phyloP scores from a whole-genome alignment of 2,113 vertebrate species.

The Guaruba guarouba region DNA sequence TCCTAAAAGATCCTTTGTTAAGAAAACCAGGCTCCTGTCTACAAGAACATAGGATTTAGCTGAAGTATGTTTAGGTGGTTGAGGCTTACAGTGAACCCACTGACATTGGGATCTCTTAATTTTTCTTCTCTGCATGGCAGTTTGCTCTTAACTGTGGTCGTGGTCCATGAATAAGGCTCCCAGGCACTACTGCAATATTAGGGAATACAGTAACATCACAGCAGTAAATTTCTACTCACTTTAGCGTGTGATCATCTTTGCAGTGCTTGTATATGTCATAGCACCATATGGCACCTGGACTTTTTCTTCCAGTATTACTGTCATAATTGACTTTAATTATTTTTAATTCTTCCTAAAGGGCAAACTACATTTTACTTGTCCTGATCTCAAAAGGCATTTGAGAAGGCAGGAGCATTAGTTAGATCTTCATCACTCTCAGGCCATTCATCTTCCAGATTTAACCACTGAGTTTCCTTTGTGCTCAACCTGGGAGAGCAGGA shows the following conservation, averaged over 20 bases:
- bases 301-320: not conserved
- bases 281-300: not conserved
- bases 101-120: not conserved
- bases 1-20: not conserved
- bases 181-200: not conserved
- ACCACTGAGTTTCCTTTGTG: not conserved
- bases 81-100: not conserved
- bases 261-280: not conserved
- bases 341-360: conserved; percentile 6
- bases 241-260: not conserved
- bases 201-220: not conserved
- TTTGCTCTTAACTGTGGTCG: not conserved
- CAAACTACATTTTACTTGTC: not conserved
- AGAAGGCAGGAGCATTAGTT: not conserved
- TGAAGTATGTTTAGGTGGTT: not conserved
- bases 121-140: not conserved
- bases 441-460: not conserved
- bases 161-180: not conserved
- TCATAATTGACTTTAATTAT: not conserved
- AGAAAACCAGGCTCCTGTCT: not conserved
- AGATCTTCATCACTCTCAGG: not conserved
- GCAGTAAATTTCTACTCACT: not conserved
- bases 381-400: not conserved
- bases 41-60: not conserved
- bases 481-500: not conserved